phyloP scores from a whole-genome alignment of 1,140 invertebrate genomes.

The Neotoxoptera formosana region DNA sequence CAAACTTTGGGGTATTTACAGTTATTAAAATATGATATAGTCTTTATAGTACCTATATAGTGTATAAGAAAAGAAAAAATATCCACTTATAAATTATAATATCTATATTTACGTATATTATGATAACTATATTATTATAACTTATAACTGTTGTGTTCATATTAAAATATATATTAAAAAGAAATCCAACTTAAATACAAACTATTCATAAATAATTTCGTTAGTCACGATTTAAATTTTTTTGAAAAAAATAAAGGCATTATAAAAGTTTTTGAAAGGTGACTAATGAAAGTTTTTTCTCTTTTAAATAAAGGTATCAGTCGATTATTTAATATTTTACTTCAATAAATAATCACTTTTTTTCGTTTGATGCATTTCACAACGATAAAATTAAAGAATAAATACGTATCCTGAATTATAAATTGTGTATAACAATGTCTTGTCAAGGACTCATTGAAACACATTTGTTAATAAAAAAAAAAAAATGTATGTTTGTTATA shows the following conservation, averaged over 20 bases:
- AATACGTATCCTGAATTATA: not conserved
- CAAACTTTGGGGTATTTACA: not conserved
- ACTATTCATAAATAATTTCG: no score
- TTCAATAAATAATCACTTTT: not conserved
- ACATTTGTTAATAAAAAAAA: not conserved
- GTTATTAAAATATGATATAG: not conserved
- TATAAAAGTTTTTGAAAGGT: not conserved
- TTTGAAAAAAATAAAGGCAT: not conserved
- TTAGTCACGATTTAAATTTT: no score
- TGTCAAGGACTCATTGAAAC: not conserved
- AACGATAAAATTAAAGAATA: not conserved
- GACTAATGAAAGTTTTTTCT: not conserved
- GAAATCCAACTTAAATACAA: no score
- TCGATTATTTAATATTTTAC: not conserved
- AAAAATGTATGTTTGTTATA: not conserved
- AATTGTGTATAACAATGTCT: not conserved
- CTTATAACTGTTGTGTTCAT: not conserved
- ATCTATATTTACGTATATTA: no score
- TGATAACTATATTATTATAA: no score
- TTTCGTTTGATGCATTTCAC: not conserved
- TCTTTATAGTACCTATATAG: not conserved
- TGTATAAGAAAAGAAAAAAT: not conserved
- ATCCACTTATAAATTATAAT: no score
- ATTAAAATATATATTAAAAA: constrained; percentile 3
- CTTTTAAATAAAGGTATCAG: not conserved